Conservation (phyloP, 2,113 vertebrate species). For the Sterna hirundo region DNA sequence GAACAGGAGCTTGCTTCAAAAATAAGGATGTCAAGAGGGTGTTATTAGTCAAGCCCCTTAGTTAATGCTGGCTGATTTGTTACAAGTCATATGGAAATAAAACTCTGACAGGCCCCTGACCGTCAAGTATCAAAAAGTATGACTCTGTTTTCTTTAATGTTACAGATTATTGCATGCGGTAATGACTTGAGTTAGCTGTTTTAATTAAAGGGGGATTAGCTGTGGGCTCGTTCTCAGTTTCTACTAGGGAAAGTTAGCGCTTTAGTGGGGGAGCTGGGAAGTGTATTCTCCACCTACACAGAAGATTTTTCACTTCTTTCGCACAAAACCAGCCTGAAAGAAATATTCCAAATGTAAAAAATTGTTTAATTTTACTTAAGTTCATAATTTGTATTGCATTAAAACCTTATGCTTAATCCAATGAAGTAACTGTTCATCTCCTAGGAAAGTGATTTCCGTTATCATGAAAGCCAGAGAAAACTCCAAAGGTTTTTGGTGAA, state of each 20-base stretch:
- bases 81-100: not conserved
- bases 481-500: not conserved
- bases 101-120: not conserved
- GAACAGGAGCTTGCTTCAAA: not conserved
- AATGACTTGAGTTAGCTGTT: not conserved
- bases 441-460: not conserved
- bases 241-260: not conserved
- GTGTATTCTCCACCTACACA: not conserved
- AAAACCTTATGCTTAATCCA: not conserved
- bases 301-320: not conserved
- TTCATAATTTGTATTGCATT: not conserved
- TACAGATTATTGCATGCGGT: not conserved
- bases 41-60: not conserved
- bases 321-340: not conserved
- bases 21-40: not conserved
- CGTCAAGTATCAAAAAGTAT: not conserved
- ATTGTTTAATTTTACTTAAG: not conserved
- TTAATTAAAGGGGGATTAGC: not conserved
- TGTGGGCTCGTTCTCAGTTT: not conserved
- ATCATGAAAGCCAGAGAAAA: not conserved
- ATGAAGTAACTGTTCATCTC: not conserved
- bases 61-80: not conserved
- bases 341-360: not conserved
- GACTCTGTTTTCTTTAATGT: not conserved
- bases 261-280: not conserved